These are phyloP conservation scores for Orthonevra nobilis DNA, from an alignment of 2,888 invertebrate species.

Conservation along the genomic window DNA sequence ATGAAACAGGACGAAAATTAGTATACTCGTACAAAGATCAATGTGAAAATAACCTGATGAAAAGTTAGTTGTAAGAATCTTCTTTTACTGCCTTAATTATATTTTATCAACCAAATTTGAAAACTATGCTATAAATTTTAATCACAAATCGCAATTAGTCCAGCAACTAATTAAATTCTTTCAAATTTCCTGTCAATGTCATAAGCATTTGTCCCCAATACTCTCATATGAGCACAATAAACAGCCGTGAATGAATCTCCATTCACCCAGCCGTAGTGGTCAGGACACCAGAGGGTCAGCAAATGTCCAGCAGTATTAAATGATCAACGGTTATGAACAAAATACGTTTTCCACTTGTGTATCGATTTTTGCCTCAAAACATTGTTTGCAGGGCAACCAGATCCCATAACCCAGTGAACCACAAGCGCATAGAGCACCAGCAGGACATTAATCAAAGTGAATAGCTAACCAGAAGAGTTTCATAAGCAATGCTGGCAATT, in stretches of 20 bases:
- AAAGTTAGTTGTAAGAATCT: no score
- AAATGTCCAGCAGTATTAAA: slow-evolving; percentile 27
- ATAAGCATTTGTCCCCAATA: slow-evolving; percentile 1
- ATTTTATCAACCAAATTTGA: no score
- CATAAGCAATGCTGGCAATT: background rate
- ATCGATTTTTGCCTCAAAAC: slow-evolving; percentile 41
- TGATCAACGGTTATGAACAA: slow-evolving; percentile 47
- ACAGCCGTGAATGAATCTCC: slow-evolving; percentile 13
- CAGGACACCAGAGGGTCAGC: slow-evolving; percentile 1
- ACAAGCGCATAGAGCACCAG: background rate
- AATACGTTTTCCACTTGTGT: slow-evolving; percentile 28
- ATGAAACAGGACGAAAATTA: no score
- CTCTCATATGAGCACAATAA: background rate
- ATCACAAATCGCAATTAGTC: background rate
- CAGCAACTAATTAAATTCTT: slow-evolving; percentile 40
- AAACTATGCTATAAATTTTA: no score
- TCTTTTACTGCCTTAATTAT: no score
- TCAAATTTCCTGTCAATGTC: slow-evolving; percentile 36
- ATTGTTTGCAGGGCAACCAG: background rate
- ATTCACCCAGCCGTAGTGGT: background rate
- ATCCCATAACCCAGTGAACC: background rate
- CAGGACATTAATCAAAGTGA: slow-evolving; percentile 32
- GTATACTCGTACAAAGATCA: no score
- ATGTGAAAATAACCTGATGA: no score
- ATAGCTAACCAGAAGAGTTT: no score